A percentile compares a stretch with the other conserved stretches of the same genome.
Conservation (phyloP, 2,113 vertebrate genomes). For the Hydropotes inermis region DNA sequence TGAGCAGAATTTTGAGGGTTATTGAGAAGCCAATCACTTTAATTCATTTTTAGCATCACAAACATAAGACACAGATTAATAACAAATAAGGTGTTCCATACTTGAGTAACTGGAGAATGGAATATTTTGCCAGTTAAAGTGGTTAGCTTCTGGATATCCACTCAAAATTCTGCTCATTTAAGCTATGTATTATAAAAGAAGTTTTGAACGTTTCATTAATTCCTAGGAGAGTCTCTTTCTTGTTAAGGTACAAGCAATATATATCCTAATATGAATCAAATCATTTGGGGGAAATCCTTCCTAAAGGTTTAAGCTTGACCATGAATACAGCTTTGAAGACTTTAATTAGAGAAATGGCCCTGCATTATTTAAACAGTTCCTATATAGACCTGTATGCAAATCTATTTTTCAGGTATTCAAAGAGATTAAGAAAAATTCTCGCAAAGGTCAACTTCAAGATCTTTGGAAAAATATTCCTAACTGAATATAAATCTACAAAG, state of each 20-base stretch:
- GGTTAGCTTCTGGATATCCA: background rate
- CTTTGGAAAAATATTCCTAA: background rate
- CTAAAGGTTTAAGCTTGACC: background rate
- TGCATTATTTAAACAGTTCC: background rate
- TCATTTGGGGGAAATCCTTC: background rate
- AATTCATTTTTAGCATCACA: background rate
- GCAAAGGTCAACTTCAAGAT: background rate
- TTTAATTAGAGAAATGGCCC: background rate
- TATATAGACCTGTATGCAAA: background rate
- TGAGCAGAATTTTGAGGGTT: background rate
- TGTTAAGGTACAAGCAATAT: background rate
- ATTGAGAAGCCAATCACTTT: background rate
- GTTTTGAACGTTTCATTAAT: background rate
- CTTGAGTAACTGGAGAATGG: background rate
- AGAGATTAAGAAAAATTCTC: background rate
- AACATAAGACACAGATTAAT: background rate
- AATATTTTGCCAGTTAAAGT: background rate
- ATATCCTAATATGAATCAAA: background rate
- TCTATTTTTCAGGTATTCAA: background rate
- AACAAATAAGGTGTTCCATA: background rate
- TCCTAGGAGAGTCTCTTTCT: conserved; percentile 14
- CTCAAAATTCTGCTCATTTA: conserved; percentile 19
- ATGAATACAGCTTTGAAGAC: background rate
- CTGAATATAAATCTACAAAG: background rate
- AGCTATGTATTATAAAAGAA: background rate